Evolutionary conservation across 2,113 vertebrate genomes (phyloP), one percentile per base, ranked within the genome.

Genomic region (Hippoglossus stenolepis): DNA sequence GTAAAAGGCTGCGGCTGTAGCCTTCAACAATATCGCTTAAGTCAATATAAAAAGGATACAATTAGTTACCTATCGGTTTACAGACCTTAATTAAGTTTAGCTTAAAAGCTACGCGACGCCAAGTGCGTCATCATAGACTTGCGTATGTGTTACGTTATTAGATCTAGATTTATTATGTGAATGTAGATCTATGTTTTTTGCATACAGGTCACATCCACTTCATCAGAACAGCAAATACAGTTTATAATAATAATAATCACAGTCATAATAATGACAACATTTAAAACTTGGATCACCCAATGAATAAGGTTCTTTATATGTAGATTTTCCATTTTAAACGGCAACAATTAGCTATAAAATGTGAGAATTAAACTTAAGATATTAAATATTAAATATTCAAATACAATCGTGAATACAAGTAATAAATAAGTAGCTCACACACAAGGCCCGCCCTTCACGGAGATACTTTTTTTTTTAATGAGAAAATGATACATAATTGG

Each of bases 91-190:
- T 18, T 6, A 15, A 5, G 53, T 64, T 35, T 45, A 2, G 11
- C 14, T 13, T 31, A n/a, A 49, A 67, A 51, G 31, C 54, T 35
- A 11, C 23, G 38, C 21, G 26, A 59, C 2, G 4, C 7, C n/a
- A 35, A 28, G 8, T 61, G 80, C 68, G 68, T 80, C 80, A 79
- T 69, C 59, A 43, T 0, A 18, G 23, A 18, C 13, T 12, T 71
- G 8, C 26, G 75, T 53, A 35, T 49, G 21, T n/a, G 21, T 24
- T 15, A 35, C 21, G 8, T 66, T 26, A 60, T 43, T 40, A 31
- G 3, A 40, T 40, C 2, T 40, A 40, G 0, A 40, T 40, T 40
- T 40, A 31, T 38, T 38, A 38, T 38, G 21, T 8, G 20, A 57
- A 10, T 1, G 23, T 14, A 14, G 24, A n/a, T 8, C 9, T 1